Base-by-base conservation (phyloP, 1,140 invertebrate species). In the Danaus melanippus region DNA sequence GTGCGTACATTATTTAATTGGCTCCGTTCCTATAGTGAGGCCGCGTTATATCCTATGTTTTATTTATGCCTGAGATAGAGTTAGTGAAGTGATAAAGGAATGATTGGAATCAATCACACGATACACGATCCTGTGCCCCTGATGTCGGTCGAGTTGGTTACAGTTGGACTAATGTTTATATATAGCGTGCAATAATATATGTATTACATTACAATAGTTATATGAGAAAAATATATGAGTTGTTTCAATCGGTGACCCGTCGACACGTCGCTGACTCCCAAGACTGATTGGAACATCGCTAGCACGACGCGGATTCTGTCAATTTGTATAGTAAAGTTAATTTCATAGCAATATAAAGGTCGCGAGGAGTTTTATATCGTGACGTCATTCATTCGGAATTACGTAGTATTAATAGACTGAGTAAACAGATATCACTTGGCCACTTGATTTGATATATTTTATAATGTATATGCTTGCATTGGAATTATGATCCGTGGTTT, bases 121-220 rank as follows among this genome's bases (percentile, higher is more conserved):
- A 71, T 73, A 66, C 58, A 57, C 61, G 54, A 66, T 71, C 62
- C 56, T 51, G 51, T 64, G 72, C n/a, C n/a, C n/a, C n/a, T 70
- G 66, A 65, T 59, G 58, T 62, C 55, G 68, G 60, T 57, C 57
- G 52, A 60, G 61, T 62, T 53, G 62, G 61, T 52, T 56, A 44
- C 53, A 49, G 50, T 46, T 3, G 58, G 42, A 53, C 52, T 67
- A 66, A 66, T 74, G 65, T 74, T 72, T 55, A 56, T 59, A 61
- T 71, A 70, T 74, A 73, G 67, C 64, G 82, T 85, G 80, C 80
- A 85, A 85, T 85, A 85, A 80, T 78, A 73, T 76, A 69, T 79
- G 69, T 83, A 71, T 67, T 73, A 67, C 74, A 76, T 74, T 74
- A 69, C 66, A 75, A 66, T 72, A 71, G 67, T 75, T 71, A 72